Conservation (phyloP, 1,140 invertebrate genomes). For the Drosophila novamexicana region DNA sequence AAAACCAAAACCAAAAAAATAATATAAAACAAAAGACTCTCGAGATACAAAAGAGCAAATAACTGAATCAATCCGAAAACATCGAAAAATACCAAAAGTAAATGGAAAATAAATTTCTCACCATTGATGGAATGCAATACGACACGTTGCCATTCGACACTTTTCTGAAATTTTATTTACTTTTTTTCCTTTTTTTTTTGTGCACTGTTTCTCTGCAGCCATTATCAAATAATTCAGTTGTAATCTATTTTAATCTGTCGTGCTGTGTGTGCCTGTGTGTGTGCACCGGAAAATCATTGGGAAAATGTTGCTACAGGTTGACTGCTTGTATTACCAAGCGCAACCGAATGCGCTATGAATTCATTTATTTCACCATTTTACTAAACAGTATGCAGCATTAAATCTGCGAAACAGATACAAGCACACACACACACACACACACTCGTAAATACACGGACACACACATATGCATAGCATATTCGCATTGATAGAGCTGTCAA, state of each 20-base stretch:
- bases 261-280: slow-evolving; percentile 8
- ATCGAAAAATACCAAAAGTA: slow-evolving; percentile 10
- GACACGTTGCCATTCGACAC: slow-evolving; percentile 7
- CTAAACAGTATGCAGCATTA: slow-evolving; percentile 64
- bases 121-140: slow-evolving; percentile 43
- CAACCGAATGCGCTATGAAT: slow-evolving; percentile 32
- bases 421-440: not conserved
- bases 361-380: slow-evolving; percentile 67
- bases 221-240: slow-evolving; percentile 74
- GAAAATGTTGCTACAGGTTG: slow-evolving; percentile 43
- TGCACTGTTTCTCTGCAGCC: slow-evolving; percentile 13
- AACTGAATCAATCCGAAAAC: not conserved
- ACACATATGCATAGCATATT: not conserved
- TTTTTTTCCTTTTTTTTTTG: not conserved
- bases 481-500: slow-evolving; percentile 58
- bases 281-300: slow-evolving; percentile 34
- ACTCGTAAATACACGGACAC: not conserved
- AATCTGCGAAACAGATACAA: slow-evolving; percentile 48
- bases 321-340: slow-evolving; percentile 1
- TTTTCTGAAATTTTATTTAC: not conserved
- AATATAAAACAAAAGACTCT: not conserved
- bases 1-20: not conserved
- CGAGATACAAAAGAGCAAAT: not conserved
- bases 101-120: slow-evolving; percentile 55
- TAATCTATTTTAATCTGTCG: slow-evolving; percentile 67